phyloP scores from a whole-genome alignment of 2,113 vertebrate species.

The Oceanodroma tethys region DNA sequence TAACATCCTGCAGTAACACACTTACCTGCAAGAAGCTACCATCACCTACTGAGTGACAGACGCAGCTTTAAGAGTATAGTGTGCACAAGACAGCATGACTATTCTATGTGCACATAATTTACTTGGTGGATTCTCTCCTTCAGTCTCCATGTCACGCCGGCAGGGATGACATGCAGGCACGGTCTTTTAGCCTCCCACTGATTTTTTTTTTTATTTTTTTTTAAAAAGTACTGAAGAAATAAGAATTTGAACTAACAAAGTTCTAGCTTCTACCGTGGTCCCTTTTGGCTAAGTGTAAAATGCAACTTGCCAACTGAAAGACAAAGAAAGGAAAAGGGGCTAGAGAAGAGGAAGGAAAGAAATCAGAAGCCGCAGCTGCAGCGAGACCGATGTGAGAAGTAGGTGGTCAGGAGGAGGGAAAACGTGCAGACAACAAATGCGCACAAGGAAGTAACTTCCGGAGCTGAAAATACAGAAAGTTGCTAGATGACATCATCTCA shows the following conservation, averaged over 20 bases:
- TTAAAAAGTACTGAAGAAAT: neutral
- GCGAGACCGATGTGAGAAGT: neutral
- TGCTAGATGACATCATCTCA: neutral
- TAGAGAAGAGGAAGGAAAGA: slow-evolving; percentile 37
- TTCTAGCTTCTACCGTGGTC: neutral
- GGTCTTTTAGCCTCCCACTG: neutral
- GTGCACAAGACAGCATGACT: neutral
- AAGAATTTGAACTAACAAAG: neutral
- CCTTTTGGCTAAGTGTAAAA: neutral
- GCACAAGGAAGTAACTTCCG: neutral
- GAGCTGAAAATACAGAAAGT: neutral
- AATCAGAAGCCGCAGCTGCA: neutral
- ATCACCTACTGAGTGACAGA: neutral
- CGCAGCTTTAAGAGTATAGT: neutral
- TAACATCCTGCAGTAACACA: neutral
- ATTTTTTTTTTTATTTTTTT: neutral
- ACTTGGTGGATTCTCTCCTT: neutral
- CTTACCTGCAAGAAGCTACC: neutral
- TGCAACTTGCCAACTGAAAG: neutral
- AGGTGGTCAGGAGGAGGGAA: neutral
- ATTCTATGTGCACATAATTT: fast-evolving
- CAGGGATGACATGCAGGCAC: neutral
- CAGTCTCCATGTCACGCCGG: neutral
- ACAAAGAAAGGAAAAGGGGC: slow-evolving; percentile 53
- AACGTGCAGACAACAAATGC: neutral